Conservation (phyloP, 2,113 vertebrate genomes). For the Nothobranchius kuhntae region DNA sequence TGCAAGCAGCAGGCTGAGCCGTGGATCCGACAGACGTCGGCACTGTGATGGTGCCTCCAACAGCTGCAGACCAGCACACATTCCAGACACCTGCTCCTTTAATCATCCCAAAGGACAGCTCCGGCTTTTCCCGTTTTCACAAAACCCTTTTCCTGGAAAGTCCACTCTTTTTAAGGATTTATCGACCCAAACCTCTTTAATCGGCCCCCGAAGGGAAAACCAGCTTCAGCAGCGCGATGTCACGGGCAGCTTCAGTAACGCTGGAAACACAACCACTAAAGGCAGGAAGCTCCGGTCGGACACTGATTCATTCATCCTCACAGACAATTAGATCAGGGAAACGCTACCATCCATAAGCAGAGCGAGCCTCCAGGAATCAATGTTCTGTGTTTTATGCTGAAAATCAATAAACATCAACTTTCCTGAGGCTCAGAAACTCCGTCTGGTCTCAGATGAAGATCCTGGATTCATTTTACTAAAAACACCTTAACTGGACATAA, state of each 20-base stretch:
- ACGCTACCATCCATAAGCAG: constrained; percentile 53
- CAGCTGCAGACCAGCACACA: constrained; percentile 58
- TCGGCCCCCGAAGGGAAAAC: constrained; percentile 41
- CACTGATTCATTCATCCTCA: constrained; percentile 56
- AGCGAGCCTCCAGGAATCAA: constrained; percentile 45
- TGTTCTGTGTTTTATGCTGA: constrained; percentile 10
- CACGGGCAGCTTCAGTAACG: constrained; percentile 31
- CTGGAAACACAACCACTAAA: constrained; percentile 37
- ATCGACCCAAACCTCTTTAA: constrained; percentile 51
- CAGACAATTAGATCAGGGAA: constrained; percentile 33
- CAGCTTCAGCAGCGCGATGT: constrained; percentile 13
- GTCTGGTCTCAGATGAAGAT: constrained; percentile 6
- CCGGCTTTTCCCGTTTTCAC: constrained; percentile 1
- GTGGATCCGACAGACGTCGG: constrained; percentile 45
- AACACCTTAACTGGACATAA: constrained; percentile 1
- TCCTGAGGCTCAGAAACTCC: constrained; percentile 17
- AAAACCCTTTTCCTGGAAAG: constrained; percentile 42
- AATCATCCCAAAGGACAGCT: constrained; percentile 60
- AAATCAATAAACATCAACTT: constrained; percentile 41
- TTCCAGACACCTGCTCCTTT: constrained; percentile 35
- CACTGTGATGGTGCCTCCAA: constrained; percentile 61
- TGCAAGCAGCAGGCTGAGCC: constrained; percentile 13
- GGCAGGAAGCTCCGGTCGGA: constrained; percentile 28
- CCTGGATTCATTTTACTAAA: constrained; percentile 3
- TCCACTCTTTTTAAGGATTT: constrained; percentile 22